phyloP scores from a whole-genome alignment of 2,888 invertebrate species.

The Perizoma flavofasciatum region DNA sequence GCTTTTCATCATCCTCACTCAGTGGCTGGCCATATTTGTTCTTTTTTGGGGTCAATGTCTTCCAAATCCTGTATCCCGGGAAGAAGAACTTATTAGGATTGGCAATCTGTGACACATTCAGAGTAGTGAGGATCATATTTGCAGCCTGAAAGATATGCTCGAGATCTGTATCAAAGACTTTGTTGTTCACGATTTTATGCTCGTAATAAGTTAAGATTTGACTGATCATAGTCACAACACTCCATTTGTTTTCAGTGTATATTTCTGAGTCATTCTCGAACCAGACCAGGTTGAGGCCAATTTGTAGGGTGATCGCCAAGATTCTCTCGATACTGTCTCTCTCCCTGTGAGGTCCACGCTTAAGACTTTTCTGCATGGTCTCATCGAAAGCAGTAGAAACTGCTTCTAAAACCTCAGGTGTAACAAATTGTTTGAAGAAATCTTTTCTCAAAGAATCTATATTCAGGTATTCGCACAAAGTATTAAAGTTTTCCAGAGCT shows the following conservation, averaged over 20 bases:
- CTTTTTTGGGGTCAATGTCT: conserved; percentile 39
- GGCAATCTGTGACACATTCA: conserved; percentile 54
- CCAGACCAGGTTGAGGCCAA: conserved; percentile 62
- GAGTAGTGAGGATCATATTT: conserved; percentile 55
- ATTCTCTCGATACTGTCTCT: conserved; percentile 67
- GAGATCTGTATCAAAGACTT: conserved; percentile 69
- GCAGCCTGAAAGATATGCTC: conserved; percentile 67
- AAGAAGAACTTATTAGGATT: conserved; percentile 59
- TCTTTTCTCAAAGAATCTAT: conserved; percentile 54
- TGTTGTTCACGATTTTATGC: conserved; percentile 60
- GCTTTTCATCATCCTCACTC: conserved; percentile 58
- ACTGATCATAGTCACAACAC: conserved; percentile 57
- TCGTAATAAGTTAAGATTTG: conserved; percentile 66
- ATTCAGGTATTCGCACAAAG: conserved; percentile 76
- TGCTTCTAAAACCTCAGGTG: conserved; percentile 59
- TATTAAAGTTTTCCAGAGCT: conserved; percentile 85
- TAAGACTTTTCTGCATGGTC: conserved; percentile 53
- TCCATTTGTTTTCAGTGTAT: conserved; percentile 53
- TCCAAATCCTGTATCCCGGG: conserved; percentile 68
- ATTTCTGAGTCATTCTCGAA: conserved; percentile 66
- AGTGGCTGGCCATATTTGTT: conserved; percentile 38
- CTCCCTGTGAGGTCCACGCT: conserved; percentile 38
- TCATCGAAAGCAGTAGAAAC: conserved; percentile 63
- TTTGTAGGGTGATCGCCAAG: conserved; percentile 65
- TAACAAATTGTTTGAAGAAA: conserved; percentile 67